Base-by-base conservation (phyloP, 1,140 invertebrate species). In the Bactericera cockerelli region DNA sequence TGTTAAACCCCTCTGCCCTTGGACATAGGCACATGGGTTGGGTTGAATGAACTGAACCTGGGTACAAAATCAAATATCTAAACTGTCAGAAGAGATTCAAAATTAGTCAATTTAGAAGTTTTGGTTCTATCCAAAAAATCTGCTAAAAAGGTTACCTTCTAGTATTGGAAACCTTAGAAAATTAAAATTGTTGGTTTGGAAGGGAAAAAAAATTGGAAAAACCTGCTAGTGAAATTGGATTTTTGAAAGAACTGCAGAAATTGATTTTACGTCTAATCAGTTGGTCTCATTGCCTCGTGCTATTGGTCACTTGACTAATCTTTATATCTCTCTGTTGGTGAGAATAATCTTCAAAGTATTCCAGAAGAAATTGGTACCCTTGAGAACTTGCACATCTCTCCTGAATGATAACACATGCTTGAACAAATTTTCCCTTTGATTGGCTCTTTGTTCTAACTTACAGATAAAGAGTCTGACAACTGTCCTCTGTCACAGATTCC, bases 381-480 rank as follows among this genome's bases (percentile, higher is more conserved):
- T 58, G 93, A 98, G 70, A 95, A 90, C 70, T 75, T 99, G 64
- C 94, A 99, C 71, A 89, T 87, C 36, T 75, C 98, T 99, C 72
- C 83, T 99, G 58, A 99, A 99, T 78, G 97, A 99, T 74, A 99
- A 99, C 78, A 86, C 83, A 14, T 89, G 89, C 70, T 76, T 99
- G 63, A 91, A 95, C 72, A 93, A 90, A 76, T 76, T 99, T 63
- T 97, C 97, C 26, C 98, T 95, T 74, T 96, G 99, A 71, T 71
- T 99, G 64, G 96, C 94, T 19, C 78, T 98, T 13, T 99, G 97
- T 77, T 84, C 87, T 58, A 96, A 93, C 69, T 77, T 99, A 56
- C 93, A 95, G 76, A 98, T 99, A 67, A 97, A 99, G 88, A 96
- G 93, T 67, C 98, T 99, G 97, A 99, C 72, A 98, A 98, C 75